A percentile compares a stretch with the other conserved stretches of the same genome.
These are phyloP conservation scores for Tetragonula clypearis DNA, from an alignment of 1,140 invertebrate genomes.

Conservation along the genomic window DNA sequence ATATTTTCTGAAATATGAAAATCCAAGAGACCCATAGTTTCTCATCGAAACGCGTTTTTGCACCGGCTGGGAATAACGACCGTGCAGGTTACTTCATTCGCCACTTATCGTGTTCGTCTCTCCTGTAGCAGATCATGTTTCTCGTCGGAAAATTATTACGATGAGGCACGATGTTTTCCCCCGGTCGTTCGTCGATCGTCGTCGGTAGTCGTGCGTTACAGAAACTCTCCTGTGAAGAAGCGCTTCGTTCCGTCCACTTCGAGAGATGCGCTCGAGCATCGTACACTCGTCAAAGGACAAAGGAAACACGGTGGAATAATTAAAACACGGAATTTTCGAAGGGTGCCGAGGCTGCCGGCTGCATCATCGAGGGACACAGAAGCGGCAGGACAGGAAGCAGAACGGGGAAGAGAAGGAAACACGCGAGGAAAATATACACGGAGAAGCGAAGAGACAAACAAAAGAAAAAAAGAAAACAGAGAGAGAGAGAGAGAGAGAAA, in stretches of 20 bases:
- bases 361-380: constrained; percentile 39
- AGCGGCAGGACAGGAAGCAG: constrained; percentile 13
- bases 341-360: constrained; percentile 60
- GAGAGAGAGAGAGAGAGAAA: constrained; percentile 21
- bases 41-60: constrained; percentile 44
- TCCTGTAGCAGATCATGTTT: neutral
- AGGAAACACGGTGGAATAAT: constrained; percentile 68
- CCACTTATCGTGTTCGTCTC: neutral
- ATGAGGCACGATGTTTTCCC: too few relatives aligned
- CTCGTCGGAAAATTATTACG: too few relatives aligned
- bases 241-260: constrained; percentile 5
- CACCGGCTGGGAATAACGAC: constrained; percentile 74
- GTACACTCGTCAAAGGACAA: constrained; percentile 36
- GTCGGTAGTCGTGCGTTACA: neutral
- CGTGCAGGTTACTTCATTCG: neutral
- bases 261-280: neutral
- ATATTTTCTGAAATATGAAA: constrained; percentile 76
- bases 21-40: constrained; percentile 66
- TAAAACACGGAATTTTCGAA: constrained; percentile 75
- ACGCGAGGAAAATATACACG: constrained; percentile 45
- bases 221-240: neutral
- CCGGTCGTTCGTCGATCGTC: neutral
- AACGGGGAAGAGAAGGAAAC: neutral
- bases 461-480: constrained; percentile 26
- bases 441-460: constrained; percentile 44